Base-by-base conservation (phyloP, 2,888 invertebrate genomes). In the Trichopoda pennipes region DNA sequence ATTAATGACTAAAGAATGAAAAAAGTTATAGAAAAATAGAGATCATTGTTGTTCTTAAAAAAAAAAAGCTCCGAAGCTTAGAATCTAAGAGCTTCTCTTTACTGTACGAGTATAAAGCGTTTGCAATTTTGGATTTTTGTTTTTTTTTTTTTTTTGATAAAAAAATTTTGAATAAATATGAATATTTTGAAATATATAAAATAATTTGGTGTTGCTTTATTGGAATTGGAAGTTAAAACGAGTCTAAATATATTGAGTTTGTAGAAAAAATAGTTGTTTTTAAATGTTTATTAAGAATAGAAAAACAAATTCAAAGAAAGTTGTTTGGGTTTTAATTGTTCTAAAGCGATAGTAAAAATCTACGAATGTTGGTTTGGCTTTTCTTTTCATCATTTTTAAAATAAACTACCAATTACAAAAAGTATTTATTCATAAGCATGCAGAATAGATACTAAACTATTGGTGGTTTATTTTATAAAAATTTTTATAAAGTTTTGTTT, bases 291-390 rank as follows among this genome's bases (percentile, higher is more conserved):
- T 28, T 61, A 64, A 70, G 38, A 66, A 58, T 38, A 66, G 75
- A 66, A 70, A 69, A 19, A n/a, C n/a, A 58, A 76, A 66, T 61
- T 61, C 58, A 79, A 79, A 79, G 82, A 79, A 78, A 82, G 82
- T 75, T 82, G 49, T 72, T 75, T 75, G 66, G 35, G 51, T 23
- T 61, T 70, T 12, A 7, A 68, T 66, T 80, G 56, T 68, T 83
- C 75, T 85, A 84, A 85, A 85, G 85, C 85, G 83, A 85, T 83
- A 81, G 84, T 84, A 84, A 84, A 85, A 83, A 68, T 66, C 77
- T 84, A 81, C 81, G 80, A 81, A 85, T 83, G 82, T 83, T 72
- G 64, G 19, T 35, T 74, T 64, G 17, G 21, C 12, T 83, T 80
- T 66, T 80, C 84, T 77, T 74, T 80, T 64, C 17, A 69, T 76